Conservation (phyloP, 2,113 vertebrate genomes). For the Suncus etruscus region DNA sequence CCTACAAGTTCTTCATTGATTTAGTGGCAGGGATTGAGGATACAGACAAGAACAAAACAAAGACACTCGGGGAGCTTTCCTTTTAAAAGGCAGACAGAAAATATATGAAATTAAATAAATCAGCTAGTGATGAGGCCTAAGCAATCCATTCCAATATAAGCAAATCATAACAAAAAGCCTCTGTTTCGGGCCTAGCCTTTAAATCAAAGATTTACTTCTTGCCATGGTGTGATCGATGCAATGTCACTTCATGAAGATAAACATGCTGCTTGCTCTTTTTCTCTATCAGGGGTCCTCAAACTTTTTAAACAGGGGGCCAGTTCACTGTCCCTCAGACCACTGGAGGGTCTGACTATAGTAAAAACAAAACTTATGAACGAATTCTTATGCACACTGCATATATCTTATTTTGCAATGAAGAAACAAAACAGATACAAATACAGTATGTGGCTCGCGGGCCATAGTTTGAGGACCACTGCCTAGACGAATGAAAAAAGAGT, state of each 20-base stretch:
- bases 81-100: not conserved
- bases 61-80: not conserved
- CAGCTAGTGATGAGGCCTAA: not conserved
- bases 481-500: not conserved
- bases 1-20: not conserved
- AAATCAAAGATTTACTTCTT: slow-evolving; percentile 21
- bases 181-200: slow-evolving; percentile 7
- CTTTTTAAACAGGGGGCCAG: too few relatives aligned
- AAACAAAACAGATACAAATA: too few relatives aligned
- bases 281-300: too few relatives aligned
- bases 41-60: not conserved
- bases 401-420: too few relatives aligned
- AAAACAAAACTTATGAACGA: too few relatives aligned
- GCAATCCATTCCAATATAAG: not conserved
- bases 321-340: too few relatives aligned
- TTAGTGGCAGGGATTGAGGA: not conserved
- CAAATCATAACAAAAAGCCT: slow-evolving; percentile 17
- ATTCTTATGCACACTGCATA: too few relatives aligned
- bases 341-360: too few relatives aligned
- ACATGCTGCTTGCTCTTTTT: not conserved
- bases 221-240: not conserved
- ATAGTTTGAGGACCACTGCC: too few relatives aligned
- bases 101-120: slow-evolving; percentile 11
- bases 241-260: not conserved
- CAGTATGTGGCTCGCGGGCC: too few relatives aligned